A percentile compares a stretch with the other conserved stretches of the same genome.
Evolutionary conservation across 2,888 invertebrate genomes (phyloP).

Genomic region (Lithophane socia): DNA sequence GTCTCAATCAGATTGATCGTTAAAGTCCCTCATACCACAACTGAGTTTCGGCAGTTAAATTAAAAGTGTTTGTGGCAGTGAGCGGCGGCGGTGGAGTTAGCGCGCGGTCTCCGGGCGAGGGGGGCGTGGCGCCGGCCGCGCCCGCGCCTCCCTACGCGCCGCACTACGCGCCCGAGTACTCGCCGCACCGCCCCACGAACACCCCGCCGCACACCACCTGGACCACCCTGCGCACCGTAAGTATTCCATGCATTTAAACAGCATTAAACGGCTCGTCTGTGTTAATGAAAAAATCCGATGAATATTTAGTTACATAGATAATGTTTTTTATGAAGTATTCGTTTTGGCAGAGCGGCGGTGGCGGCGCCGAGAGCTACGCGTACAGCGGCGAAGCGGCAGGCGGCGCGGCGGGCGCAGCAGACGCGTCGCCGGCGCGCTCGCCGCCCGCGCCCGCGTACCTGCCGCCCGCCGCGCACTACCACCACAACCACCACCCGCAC

Average conservation of each 20-base stretch:
- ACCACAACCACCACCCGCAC: conserved; percentile 82
- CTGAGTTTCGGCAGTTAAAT: not conserved
- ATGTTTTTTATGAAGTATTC: not conserved
- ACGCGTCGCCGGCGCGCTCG: conserved; percentile 90
- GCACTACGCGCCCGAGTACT: conserved; percentile 88
- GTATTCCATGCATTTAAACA: not conserved
- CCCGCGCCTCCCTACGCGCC: conserved; percentile 90
- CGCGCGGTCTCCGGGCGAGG: conserved; percentile 65
- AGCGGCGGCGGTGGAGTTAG: conserved; percentile 59
- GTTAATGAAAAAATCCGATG: not conserved
- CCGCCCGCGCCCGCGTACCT: conserved; percentile 91
- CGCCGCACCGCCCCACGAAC: conserved; percentile 86
- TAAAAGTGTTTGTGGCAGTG: conserved; percentile 33
- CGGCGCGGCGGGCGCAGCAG: conserved; percentile 89
- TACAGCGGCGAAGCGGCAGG: conserved; percentile 83
- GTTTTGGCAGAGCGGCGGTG: conserved; percentile 72
- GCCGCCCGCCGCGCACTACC: conserved; percentile 86
- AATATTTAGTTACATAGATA: not conserved
- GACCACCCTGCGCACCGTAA: conserved; percentile 83
- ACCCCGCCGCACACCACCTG: conserved; percentile 88
- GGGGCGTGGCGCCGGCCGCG: conserved; percentile 85
- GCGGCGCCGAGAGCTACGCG: conserved; percentile 83
- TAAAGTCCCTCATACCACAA: not conserved
- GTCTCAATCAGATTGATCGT: not conserved
- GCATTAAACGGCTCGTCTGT: not conserved